These are phyloP conservation scores for Xenopus tropicalis DNA, from an alignment of 2,113 vertebrate genomes.

Conservation along the genomic window DNA sequence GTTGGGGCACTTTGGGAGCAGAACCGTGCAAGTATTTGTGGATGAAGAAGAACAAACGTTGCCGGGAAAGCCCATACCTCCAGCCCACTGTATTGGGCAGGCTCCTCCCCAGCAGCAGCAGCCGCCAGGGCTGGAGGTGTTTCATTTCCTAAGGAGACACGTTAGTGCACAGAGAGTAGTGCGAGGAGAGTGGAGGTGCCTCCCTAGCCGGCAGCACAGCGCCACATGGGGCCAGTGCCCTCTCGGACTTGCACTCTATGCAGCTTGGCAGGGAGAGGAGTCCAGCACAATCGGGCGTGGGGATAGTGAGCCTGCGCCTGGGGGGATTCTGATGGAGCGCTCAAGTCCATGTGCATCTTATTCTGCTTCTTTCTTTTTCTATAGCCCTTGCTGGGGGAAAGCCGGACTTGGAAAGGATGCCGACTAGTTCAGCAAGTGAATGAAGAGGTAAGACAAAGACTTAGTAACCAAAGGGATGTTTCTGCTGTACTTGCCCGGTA, in stretches of 20 bases:
- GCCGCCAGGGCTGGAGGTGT: conserved; percentile 50
- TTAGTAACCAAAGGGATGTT: rapidly evolving
- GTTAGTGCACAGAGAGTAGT: background rate
- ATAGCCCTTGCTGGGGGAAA: conserved; percentile 80
- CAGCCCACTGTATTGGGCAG: conserved; percentile 28
- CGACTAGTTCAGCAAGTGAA: conserved; percentile 76
- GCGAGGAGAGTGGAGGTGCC: background rate
- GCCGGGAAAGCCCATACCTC: conserved; percentile 30
- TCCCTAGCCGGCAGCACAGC: background rate
- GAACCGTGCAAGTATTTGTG: no score
- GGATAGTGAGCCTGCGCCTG: background rate
- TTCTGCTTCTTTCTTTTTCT: conserved; percentile 48
- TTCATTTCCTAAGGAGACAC: conserved; percentile 51
- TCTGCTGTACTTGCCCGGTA: background rate
- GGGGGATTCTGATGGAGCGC: conserved; percentile 1
- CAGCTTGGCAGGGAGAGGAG: background rate
- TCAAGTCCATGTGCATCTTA: conserved; percentile 20
- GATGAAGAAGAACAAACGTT: background rate
- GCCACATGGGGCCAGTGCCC: background rate
- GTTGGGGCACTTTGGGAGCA: no score
- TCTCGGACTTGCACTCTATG: background rate
- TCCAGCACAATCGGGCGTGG: background rate
- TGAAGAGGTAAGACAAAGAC: conserved; percentile 74
- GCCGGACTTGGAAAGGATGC: conserved; percentile 67
- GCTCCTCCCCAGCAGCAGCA: conserved; percentile 34